phyloP scores from a whole-genome alignment of 2,797 vertebrate species.

The Malacoraja senta region DNA sequence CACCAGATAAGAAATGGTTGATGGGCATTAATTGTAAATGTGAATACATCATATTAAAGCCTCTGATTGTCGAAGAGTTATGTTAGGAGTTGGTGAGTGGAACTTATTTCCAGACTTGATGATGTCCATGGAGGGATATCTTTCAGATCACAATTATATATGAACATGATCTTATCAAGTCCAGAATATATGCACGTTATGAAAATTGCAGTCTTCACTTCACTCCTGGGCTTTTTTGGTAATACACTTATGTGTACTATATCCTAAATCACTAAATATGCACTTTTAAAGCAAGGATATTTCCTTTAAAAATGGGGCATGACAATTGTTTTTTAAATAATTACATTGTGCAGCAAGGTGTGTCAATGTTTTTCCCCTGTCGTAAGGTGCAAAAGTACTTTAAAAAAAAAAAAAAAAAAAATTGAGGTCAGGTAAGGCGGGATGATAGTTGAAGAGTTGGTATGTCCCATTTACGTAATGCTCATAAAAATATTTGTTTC shows the following conservation, averaged over 20 bases:
- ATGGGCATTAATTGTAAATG: neutral
- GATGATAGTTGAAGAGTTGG: no score
- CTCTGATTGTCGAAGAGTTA: neutral
- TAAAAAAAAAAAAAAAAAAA: no score
- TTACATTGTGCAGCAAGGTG: neutral
- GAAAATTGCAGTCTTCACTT: neutral
- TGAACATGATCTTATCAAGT: neutral
- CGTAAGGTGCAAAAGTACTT: no score
- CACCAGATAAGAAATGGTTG: neutral
- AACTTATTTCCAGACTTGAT: neutral
- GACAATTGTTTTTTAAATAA: neutral
- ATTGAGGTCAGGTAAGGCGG: no score
- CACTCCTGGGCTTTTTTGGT: neutral
- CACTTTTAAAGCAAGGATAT: neutral
- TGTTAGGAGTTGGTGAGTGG: neutral
- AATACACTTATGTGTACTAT: neutral
- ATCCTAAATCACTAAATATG: neutral
- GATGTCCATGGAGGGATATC: neutral
- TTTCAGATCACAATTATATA: constrained; percentile 22
- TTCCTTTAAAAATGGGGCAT: neutral
- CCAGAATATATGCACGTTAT: neutral
- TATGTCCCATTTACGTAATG: no score
- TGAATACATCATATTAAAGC: neutral
- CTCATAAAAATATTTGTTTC: no score
- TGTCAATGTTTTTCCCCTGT: neutral